Percentiles rank a stretch among this genome's conserved stretches.
Evolutionary conservation across 2,113 vertebrate genomes (phyloP).

Genomic region (Plotosus lineatus): DNA sequence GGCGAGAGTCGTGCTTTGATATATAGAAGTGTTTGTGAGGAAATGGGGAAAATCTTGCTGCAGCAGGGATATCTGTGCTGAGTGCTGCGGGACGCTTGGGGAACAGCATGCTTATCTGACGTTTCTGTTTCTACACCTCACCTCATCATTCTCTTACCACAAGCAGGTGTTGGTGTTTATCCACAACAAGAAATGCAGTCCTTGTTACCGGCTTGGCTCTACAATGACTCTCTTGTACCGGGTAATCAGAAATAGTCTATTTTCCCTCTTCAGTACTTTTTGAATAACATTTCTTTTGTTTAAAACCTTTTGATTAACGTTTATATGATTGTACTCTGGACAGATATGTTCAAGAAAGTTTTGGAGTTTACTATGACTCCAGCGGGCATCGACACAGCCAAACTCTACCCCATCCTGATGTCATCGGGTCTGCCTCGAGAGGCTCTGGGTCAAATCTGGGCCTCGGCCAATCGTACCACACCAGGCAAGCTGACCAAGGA

Average conservation of each 20-base stretch:
- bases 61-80: constrained; percentile 35
- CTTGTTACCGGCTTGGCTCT: constrained; percentile 91
- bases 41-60: constrained; percentile 50
- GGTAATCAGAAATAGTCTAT: constrained; percentile 71
- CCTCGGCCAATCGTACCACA: constrained; percentile 91
- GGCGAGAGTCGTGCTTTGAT: background rate
- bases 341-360: constrained; percentile 95
- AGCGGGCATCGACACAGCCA: constrained; percentile 91
- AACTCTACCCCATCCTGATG: constrained; percentile 96
- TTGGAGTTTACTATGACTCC: constrained; percentile 90
- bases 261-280: background rate
- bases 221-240: constrained; percentile 91
- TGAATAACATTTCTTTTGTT: background rate
- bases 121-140: constrained; percentile 3
- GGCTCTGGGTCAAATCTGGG: constrained; percentile 97
- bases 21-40: constrained; percentile 37
- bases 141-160: constrained; percentile 46
- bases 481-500: constrained; percentile 96
- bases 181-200: constrained; percentile 90
- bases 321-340: constrained; percentile 19
- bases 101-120: constrained; percentile 2
- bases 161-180: constrained; percentile 86
- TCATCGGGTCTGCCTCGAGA: constrained; percentile 95
- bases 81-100: constrained; percentile 46
- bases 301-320: background rate